Conservation (phyloP, 2,797 vertebrate genomes). For the Chrosomus eos region DNA sequence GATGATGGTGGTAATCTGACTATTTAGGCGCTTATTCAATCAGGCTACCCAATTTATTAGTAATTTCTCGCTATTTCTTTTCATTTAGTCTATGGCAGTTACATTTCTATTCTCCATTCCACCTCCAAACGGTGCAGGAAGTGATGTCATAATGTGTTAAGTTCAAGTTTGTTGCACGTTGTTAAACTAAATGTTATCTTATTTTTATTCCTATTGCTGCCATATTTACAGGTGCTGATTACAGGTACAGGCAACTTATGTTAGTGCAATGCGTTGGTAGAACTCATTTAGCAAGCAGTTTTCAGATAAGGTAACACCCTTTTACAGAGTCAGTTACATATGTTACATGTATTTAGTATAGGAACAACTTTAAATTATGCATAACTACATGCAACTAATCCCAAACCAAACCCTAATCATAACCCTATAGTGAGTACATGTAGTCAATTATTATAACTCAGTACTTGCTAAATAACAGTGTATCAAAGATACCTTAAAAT, state of each 20-base stretch:
- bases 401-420: too few species aligned
- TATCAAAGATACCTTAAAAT: too few species aligned
- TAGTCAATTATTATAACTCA: too few species aligned
- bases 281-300: not conserved
- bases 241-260: not conserved
- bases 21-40: slow-evolving; percentile 53
- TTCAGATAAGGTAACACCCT: not conserved
- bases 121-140: slow-evolving; percentile 23
- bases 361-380: too few species aligned
- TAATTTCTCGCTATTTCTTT: slow-evolving; percentile 51
- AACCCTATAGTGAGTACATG: too few species aligned
- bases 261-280: too few species aligned
- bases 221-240: not conserved
- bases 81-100: slow-evolving; percentile 43
- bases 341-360: too few species aligned
- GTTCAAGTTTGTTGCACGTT: not conserved
- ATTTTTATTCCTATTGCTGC: not conserved
- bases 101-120: not conserved
- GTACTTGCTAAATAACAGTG: too few species aligned
- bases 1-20: slow-evolving; percentile 74
- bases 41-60: slow-evolving; percentile 55
- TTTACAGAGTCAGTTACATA: too few species aligned
- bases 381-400: too few species aligned
- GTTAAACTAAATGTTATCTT: not conserved
- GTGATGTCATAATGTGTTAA: not conserved